Evolutionary conservation across 1,140 invertebrate species (phyloP), one percentile per base, ranked within the genome.

Genomic region (Asobara japonica): DNA sequence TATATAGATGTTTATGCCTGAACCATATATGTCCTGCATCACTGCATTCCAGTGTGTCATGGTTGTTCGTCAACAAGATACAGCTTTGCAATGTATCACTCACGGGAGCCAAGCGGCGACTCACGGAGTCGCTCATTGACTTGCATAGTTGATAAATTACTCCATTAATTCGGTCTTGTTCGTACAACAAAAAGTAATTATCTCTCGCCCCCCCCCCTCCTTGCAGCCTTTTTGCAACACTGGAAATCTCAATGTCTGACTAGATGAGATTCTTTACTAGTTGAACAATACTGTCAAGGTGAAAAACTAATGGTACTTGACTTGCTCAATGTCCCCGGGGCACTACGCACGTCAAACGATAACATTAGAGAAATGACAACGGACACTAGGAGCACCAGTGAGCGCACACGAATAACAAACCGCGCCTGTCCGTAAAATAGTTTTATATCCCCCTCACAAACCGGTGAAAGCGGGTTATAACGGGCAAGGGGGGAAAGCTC

Each of bases 101-200:
- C 51, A 56, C 51, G 51, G 25, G 51, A 56, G 22, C 51, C 51
- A 22, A 56, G 25, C 51, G 51, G 51, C 51, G 51, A 56, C 51
- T 56, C 51, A 56, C 51, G 22, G 51, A 56, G 51, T 20, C 20
- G 51, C 51, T 56, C 22, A 56, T 27, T 25, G 51, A 18, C 51
- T 25, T 56, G 20, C 51, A 56, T 56, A 25, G 1, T 56, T 25
- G 51, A 56, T 56, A 27, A 56, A 56, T 56, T 27, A 25, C 2
- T 56, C 25, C 51, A 56, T 25, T 16, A 11, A 45, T 45, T 16
- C 41, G 5, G 41, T 45, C 41, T 16, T 16, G n/a, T 45, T 45
- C 7, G 10, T 45, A 16, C 4, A 13, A 45, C 41, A 18, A 2
- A 45, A 45, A 5, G 2, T 16, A 45, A 5, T 45, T 16, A 11